Evolutionary conservation across 2,797 vertebrate genomes (phyloP).

Genomic region (Macroramphosus scolopax): DNA sequence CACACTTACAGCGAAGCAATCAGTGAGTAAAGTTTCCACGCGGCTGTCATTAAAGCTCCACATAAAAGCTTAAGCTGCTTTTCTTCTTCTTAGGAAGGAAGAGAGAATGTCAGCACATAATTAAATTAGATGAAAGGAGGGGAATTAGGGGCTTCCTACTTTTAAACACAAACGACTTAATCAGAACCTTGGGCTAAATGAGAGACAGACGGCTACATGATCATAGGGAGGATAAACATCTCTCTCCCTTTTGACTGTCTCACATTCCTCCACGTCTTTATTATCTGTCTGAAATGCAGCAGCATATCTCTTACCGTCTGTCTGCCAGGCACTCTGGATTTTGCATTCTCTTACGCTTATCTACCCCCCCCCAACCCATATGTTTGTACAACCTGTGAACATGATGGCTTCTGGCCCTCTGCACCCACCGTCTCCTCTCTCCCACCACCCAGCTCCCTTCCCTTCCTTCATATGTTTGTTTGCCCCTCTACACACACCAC

Average conservation of each 20-base stretch:
- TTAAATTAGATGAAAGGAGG: slow-evolving; percentile 78
- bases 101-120: slow-evolving; percentile 72
- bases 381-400: slow-evolving; percentile 23
- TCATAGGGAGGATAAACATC: slow-evolving; percentile 69
- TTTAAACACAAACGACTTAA: slow-evolving; percentile 75
- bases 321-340: slow-evolving; percentile 12
- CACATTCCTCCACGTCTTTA: slow-evolving; percentile 37
- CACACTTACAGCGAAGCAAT: slow-evolving; percentile 69
- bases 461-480: neutral
- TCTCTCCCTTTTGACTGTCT: slow-evolving; percentile 40
- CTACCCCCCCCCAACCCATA: too few species aligned
- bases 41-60: slow-evolving; percentile 69
- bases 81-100: slow-evolving; percentile 73
- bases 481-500: slow-evolving; percentile 3
- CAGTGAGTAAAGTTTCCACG: slow-evolving; percentile 65
- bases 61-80: slow-evolving; percentile 77
- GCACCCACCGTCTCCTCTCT: neutral
- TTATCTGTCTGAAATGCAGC: slow-evolving; percentile 35
- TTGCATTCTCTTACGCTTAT: neutral
- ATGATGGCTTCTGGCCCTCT: slow-evolving; percentile 3
- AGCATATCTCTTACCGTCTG: slow-evolving; percentile 15
- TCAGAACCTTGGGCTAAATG: slow-evolving; percentile 73
- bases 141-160: slow-evolving; percentile 72
- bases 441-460: too few species aligned
- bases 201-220: slow-evolving; percentile 67